Percentiles rank a stretch among this genome's conserved stretches.
These are phyloP conservation scores for Rhagoletis pomonella DNA, from an alignment of 1,140 invertebrate species.

Conservation along the genomic window DNA sequence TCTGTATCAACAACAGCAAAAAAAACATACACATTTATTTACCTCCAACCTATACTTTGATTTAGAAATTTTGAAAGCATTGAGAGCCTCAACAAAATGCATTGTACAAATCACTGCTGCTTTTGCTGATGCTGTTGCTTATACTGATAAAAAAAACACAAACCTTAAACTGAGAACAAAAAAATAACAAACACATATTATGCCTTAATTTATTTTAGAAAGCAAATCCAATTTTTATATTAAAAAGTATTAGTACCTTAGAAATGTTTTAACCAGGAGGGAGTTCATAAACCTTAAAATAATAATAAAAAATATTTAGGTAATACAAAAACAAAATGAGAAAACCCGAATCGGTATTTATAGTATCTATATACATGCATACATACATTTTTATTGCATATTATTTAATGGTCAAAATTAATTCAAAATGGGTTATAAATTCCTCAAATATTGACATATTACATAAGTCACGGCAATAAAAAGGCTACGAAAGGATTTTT, in stretches of 20 bases:
- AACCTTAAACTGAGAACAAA: not conserved
- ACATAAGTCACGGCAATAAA: no score
- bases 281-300: not conserved
- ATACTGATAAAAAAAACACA: not conserved
- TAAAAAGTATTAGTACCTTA: slow-evolving; percentile 44
- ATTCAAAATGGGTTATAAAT: no score
- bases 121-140: slow-evolving; percentile 40
- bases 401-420: no score
- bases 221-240: slow-evolving; percentile 52
- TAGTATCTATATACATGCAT: no score
- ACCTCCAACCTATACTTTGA: not conserved
- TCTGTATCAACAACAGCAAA: not conserved
- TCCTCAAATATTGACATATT: no score
- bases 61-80: slow-evolving; percentile 8
- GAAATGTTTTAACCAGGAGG: slow-evolving; percentile 3
- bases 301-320: not conserved
- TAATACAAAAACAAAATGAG: not conserved
- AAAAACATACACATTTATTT: not conserved
- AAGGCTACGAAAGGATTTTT: no score
- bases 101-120: slow-evolving; percentile 14
- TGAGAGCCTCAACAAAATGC: slow-evolving; percentile 15
- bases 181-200: slow-evolving; percentile 38
- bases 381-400: no score
- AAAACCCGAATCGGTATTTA: no score
- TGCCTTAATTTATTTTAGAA: slow-evolving; percentile 53